Evolutionary conservation across 2,797 vertebrate species (phyloP), one percentile per base, ranked within the genome.

Genomic region (Centropyge bicolor): DNA sequence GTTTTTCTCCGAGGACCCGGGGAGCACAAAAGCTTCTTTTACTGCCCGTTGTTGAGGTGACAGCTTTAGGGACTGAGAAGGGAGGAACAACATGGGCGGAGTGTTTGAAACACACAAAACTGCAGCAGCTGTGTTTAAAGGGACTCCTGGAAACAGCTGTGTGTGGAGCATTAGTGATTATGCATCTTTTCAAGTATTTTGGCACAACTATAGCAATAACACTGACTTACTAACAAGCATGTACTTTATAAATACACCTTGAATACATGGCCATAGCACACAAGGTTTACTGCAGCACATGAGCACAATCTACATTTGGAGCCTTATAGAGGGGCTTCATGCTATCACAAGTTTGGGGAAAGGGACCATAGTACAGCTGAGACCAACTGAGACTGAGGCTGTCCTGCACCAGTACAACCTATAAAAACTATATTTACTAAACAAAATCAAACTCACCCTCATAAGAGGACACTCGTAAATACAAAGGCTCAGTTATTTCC

Each of bases 61-160:
- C 94, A 95, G 92, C 92, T 93, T 93, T 88, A 90, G 87, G 89
- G 91, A 93, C 86, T 76, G 79, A 87, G 86, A 70, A 84, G 74
- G 85, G 86, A 91, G 89, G 83, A 88, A 92, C 83, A 86, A 84
- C 86, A 87, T 82, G 86, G 89, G 89, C 54, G 88, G 87, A 92
- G 89, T 86, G 79, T 86, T 90, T 82, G 81, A 92, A 89, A 90
- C 81, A 75, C 89, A 87, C 86, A 89, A 72, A 85, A 74, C 81
- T 80, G 71, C 90, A 86, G 88, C 92, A 94, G 94, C 94, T 95
- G 93, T 93, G 92, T 93, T 94, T 94, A 91, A 94, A 94, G 91
- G 89, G 92, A 94, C 91, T 93, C 90, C 92, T 95, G 93, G 90
- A 95, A 95, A 95, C 94, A 95, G 90, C 94, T 94, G 94, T 87